These are phyloP conservation scores for Troilus luridus DNA, from an alignment of 2,888 invertebrate species.

Conservation along the genomic window DNA sequence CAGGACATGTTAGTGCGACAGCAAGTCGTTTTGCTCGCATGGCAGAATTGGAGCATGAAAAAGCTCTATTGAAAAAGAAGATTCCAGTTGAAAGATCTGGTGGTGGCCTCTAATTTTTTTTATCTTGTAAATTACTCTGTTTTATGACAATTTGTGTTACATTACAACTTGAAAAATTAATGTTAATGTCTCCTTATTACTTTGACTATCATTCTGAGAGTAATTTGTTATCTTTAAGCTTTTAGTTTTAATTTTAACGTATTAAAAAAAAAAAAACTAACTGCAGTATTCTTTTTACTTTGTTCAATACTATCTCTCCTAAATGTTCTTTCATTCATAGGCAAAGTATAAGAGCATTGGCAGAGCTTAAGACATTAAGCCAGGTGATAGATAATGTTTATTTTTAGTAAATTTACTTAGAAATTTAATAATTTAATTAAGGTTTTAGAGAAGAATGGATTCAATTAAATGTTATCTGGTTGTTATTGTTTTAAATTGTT, in stretches of 20 bases:
- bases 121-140: not conserved
- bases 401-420: not conserved
- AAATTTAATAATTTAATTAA: not conserved
- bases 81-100: conserved; percentile 95
- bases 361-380: not conserved
- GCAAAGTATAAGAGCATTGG: not conserved
- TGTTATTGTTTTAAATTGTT: not conserved
- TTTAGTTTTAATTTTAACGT: not conserved
- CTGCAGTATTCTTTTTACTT: not conserved
- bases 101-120: conserved; percentile 83
- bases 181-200: not conserved
- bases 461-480: not conserved
- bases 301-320: not conserved
- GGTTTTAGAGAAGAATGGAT: not conserved
- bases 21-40: conserved; percentile 92
- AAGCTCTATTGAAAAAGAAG: conserved; percentile 81
- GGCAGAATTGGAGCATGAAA: conserved; percentile 91
- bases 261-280: not conserved
- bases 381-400: not conserved
- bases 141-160: not conserved
- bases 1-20: conserved; percentile 90
- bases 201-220: not conserved
- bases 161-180: not conserved
- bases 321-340: not conserved
- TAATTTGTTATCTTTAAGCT: not conserved